Evolutionary conservation across 2,888 invertebrate genomes (phyloP).

Genomic region (Taenaris catops): DNA sequence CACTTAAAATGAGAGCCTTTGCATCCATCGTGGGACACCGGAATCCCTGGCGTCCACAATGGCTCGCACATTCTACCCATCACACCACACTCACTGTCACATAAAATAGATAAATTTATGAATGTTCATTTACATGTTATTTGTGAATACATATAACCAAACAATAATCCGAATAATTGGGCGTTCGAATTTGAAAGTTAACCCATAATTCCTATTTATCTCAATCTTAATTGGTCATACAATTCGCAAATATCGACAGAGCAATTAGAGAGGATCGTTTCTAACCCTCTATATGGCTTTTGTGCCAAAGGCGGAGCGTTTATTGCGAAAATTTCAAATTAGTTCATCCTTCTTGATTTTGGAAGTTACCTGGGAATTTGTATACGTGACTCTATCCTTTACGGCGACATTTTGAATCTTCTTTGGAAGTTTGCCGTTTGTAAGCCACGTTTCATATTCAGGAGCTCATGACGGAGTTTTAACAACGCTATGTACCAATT

Average conservation of each 20-base stretch:
- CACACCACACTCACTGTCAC: no score
- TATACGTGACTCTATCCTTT: constrained; percentile 45
- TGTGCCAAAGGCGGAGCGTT: constrained; percentile 56
- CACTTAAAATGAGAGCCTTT: no score
- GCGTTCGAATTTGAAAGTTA: no score
- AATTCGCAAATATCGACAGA: constrained; percentile 48
- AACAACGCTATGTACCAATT: constrained; percentile 3
- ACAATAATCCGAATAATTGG: no score
- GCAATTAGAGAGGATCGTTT: constrained; percentile 58
- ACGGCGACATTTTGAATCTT: constrained; percentile 21
- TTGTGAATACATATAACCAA: no score
- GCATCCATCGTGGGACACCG: no score
- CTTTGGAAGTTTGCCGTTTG: constrained; percentile 39
- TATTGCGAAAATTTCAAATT: constrained; percentile 62
- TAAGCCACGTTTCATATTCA: constrained; percentile 41
- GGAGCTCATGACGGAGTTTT: constrained; percentile 11
- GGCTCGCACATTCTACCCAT: no score
- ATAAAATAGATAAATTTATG: no score
- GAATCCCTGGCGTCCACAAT: no score
- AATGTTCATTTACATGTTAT: no score
- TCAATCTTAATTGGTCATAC: constrained; percentile 62
- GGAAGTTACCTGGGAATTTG: constrained; percentile 49
- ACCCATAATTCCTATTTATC: constrained; percentile 52
- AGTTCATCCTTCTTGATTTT: constrained; percentile 49
- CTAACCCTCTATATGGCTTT: constrained; percentile 42